phyloP scores from a whole-genome alignment of 2,888 invertebrate genomes.

The Tachina grossa region DNA sequence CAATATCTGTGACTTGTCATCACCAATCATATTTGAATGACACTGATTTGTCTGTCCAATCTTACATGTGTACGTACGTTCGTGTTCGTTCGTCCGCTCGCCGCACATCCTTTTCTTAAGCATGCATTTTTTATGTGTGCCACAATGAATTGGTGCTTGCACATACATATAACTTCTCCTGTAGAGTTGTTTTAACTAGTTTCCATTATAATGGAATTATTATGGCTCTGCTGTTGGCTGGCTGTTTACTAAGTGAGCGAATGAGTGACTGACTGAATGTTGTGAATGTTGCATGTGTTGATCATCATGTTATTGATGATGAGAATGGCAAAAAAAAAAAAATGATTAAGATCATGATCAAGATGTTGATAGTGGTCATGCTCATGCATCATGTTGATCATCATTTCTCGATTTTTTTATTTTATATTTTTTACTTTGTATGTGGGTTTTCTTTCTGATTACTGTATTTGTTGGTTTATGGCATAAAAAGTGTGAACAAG shows the following conservation, averaged over 20 bases:
- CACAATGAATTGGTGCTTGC: neutral
- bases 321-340: conserved; percentile 22
- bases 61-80: neutral
- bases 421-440: neutral
- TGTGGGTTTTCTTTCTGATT: conserved; percentile 26
- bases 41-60: conserved; percentile 44
- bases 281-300: conserved; percentile 49
- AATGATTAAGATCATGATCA: conserved; percentile 40
- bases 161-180: conserved; percentile 2
- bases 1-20: conserved; percentile 56
- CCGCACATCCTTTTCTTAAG: conserved; percentile 3
- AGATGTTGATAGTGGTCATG: conserved; percentile 59
- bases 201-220: conserved; percentile 52
- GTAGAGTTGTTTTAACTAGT: conserved; percentile 39
- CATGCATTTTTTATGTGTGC: neutral
- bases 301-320: conserved; percentile 53
- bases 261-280: conserved; percentile 38
- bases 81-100: neutral
- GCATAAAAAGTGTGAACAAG: conserved; percentile 67
- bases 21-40: conserved; percentile 63
- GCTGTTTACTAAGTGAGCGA: conserved; percentile 1
- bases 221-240: conserved; percentile 43
- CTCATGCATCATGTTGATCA: conserved; percentile 60
- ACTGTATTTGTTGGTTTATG: conserved; percentile 50
- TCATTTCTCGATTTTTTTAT: conserved; percentile 26